A percentile compares a stretch with the other conserved stretches of the same genome.
These are phyloP conservation scores for Eurystomus gularis DNA, from an alignment of 2,113 vertebrate genomes.

Conservation along the genomic window DNA sequence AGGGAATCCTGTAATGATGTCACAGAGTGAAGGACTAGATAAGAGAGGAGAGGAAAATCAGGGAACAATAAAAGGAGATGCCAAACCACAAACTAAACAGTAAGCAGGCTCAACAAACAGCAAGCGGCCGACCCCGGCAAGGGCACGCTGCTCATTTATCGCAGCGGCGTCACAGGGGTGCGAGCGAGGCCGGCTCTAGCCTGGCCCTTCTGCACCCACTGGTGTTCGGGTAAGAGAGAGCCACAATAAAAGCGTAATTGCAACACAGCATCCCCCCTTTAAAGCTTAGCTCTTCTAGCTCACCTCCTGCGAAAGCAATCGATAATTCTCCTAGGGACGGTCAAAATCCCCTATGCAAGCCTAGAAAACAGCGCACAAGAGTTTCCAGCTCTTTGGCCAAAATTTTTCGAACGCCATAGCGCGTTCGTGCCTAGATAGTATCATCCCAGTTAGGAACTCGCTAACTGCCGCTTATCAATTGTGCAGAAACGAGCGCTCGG, in stretches of 20 bases:
- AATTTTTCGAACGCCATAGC: constrained; percentile 35
- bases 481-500: background rate
- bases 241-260: constrained; percentile 16
- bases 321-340: background rate
- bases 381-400: constrained; percentile 41
- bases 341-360: background rate
- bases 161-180: background rate
- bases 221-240: constrained; percentile 4
- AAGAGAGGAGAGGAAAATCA: constrained; percentile 67
- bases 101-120: constrained; percentile 60
- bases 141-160: constrained; percentile 1
- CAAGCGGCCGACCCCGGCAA: background rate
- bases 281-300: constrained; percentile 10
- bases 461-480: constrained; percentile 64
- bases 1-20: constrained; percentile 80
- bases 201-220: background rate
- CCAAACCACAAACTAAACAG: constrained; percentile 59
- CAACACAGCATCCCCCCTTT: constrained; percentile 2
- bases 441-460: constrained; percentile 57
- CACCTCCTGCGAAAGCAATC: constrained; percentile 42
- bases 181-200: background rate
- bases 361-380: background rate
- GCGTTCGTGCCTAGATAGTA: constrained; percentile 46
- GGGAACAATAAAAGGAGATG: constrained; percentile 60
- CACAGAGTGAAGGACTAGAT: constrained; percentile 78